These are phyloP conservation scores for Drosophila azteca DNA, from an alignment of 1,140 invertebrate genomes.

Conservation along the genomic window DNA sequence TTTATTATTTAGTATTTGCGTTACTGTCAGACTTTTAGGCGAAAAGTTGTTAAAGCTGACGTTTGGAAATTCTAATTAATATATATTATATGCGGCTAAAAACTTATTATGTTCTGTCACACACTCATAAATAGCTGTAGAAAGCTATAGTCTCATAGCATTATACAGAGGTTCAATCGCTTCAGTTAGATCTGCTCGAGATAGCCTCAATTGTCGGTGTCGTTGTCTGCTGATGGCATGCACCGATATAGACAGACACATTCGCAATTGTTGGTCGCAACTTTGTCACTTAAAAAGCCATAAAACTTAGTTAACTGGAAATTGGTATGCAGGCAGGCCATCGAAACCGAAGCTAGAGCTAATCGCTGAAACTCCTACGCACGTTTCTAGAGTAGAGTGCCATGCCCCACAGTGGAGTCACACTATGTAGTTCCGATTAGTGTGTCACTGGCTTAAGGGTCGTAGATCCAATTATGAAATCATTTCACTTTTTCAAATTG, in stretches of 20 bases:
- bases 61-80: too few relatives aligned
- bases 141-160: too few relatives aligned
- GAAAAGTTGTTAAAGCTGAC: too few relatives aligned
- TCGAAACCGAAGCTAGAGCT: slow-evolving; percentile 14
- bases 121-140: too few relatives aligned
- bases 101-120: too few relatives aligned
- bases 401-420: slow-evolving; percentile 20
- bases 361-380: slow-evolving; percentile 33
- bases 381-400: slow-evolving; percentile 16
- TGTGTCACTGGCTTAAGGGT: neutral
- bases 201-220: slow-evolving; percentile 33
- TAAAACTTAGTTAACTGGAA: slow-evolving; percentile 66
- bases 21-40: too few relatives aligned
- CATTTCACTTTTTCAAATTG: slow-evolving; percentile 10
- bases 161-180: neutral
- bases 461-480: slow-evolving; percentile 21
- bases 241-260: slow-evolving; percentile 50
- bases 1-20: too few relatives aligned
- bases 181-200: slow-evolving; percentile 3
- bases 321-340: slow-evolving; percentile 70
- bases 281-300: slow-evolving; percentile 71
- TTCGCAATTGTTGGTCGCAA: slow-evolving; percentile 43
- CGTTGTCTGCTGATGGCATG: slow-evolving; percentile 27
- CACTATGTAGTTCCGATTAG: neutral
- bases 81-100: too few relatives aligned